A percentile compares a stretch with the other conserved stretches of the same genome.
Evolutionary conservation across 1,140 invertebrate genomes (phyloP).

Genomic region (Gonioctena quinquepunctata): DNA sequence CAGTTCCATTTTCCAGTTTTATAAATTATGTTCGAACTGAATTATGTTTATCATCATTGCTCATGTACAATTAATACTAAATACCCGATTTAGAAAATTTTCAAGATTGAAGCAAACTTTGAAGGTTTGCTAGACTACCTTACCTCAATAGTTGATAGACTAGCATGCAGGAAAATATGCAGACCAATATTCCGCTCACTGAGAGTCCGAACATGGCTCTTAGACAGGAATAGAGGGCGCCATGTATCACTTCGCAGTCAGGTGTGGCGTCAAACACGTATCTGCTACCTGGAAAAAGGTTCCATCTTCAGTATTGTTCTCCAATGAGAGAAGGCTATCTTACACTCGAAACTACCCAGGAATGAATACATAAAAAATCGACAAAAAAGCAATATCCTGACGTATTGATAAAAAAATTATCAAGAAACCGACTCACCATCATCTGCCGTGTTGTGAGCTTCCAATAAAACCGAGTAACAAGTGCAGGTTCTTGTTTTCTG

Average conservation of each 20-base stretch:
- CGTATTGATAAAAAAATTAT: too few relatives aligned
- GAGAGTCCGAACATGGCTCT: constrained; percentile 86
- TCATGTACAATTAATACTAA: background rate
- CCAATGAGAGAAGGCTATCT: too few relatives aligned
- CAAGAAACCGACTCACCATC: constrained; percentile 64
- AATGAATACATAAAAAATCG: too few relatives aligned
- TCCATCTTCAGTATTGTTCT: too few relatives aligned
- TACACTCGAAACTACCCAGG: too few relatives aligned
- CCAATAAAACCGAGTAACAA: constrained; percentile 70
- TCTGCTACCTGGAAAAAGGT: constrained; percentile 57
- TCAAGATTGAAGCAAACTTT: background rate
- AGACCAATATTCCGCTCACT: constrained; percentile 84
- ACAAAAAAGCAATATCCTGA: too few relatives aligned
- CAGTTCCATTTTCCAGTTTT: too few relatives aligned
- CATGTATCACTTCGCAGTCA: constrained; percentile 85
- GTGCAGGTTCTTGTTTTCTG: constrained; percentile 75
- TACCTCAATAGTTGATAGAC: constrained; percentile 84
- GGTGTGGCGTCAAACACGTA: constrained; percentile 81
- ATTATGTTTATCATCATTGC: too few relatives aligned
- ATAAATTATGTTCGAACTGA: too few relatives aligned
- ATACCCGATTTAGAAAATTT: background rate
- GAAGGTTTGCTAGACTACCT: too few relatives aligned
- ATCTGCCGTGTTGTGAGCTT: constrained; percentile 62
- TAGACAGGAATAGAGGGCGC: constrained; percentile 82
- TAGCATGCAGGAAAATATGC: constrained; percentile 90